Conservation (phyloP, 2,113 vertebrate species). For the Neotoma lepida region DNA sequence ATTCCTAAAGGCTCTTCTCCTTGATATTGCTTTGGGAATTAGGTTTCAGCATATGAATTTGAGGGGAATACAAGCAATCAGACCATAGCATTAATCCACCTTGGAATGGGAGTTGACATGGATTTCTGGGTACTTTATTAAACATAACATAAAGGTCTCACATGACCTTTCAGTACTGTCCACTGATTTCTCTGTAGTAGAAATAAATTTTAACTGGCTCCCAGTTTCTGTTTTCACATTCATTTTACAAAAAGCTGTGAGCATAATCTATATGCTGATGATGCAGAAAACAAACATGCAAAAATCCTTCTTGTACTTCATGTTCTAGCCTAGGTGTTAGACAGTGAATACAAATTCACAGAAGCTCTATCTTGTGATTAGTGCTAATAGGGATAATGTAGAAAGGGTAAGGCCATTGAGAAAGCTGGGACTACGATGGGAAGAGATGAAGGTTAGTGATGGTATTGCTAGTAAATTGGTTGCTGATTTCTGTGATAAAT, state of each 20-base stretch:
- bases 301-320: neutral
- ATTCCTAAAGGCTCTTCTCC: neutral
- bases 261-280: neutral
- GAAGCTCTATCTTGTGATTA: neutral
- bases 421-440: neutral
- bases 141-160: neutral
- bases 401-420: neutral
- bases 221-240: conserved; percentile 49
- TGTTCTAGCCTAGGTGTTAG: neutral
- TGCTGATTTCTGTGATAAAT: neutral
- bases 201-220: conserved; percentile 25
- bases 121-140: conserved; percentile 9
- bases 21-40: neutral
- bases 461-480: neutral
- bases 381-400: neutral
- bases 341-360: neutral
- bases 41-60: neutral
- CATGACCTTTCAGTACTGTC: neutral
- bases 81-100: neutral
- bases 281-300: neutral
- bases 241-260: conserved; percentile 22
- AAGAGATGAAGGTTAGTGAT: neutral
- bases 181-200: neutral
- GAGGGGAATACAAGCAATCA: neutral
- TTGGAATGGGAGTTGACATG: neutral